phyloP scores from a whole-genome alignment of 2,113 vertebrate species.

The Cygnus buccinator region DNA sequence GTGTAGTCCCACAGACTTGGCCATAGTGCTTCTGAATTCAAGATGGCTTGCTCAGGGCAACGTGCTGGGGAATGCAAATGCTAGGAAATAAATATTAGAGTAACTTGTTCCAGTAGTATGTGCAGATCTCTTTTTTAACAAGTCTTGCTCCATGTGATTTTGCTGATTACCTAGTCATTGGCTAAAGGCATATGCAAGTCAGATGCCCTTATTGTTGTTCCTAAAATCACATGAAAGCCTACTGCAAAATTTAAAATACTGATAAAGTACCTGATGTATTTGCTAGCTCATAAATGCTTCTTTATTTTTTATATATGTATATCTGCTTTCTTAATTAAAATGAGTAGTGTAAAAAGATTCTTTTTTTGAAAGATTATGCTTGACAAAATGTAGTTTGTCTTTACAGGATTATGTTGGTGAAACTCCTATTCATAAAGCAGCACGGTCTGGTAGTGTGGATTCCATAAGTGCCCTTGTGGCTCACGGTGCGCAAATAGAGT shows the following conservation, averaged over 20 bases:
- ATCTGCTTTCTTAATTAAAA: constrained; percentile 3
- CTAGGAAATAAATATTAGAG: neutral
- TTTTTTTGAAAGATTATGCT: constrained; percentile 9
- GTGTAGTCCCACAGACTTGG: neutral
- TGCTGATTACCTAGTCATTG: neutral
- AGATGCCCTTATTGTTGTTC: neutral
- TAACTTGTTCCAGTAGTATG: fast-evolving
- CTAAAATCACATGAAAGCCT: neutral
- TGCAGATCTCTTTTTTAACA: neutral
- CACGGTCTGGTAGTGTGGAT: constrained; percentile 93
- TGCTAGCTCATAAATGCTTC: neutral
- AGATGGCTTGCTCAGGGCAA: neutral
- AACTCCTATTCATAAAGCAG: constrained; percentile 95
- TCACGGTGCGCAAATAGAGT: constrained; percentile 91
- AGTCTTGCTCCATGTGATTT: neutral
- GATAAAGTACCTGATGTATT: neutral
- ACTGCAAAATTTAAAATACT: neutral
- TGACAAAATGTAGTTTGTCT: constrained; percentile 68
- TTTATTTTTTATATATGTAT: neutral
- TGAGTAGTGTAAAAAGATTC: neutral
- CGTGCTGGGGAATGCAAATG: neutral
- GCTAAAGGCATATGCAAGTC: neutral
- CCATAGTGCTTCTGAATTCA: neutral
- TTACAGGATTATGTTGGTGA: constrained; percentile 95
- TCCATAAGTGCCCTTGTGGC: constrained; percentile 91